Base-by-base conservation (phyloP, 2,113 vertebrate genomes). In the Mionectes macconnelli region DNA sequence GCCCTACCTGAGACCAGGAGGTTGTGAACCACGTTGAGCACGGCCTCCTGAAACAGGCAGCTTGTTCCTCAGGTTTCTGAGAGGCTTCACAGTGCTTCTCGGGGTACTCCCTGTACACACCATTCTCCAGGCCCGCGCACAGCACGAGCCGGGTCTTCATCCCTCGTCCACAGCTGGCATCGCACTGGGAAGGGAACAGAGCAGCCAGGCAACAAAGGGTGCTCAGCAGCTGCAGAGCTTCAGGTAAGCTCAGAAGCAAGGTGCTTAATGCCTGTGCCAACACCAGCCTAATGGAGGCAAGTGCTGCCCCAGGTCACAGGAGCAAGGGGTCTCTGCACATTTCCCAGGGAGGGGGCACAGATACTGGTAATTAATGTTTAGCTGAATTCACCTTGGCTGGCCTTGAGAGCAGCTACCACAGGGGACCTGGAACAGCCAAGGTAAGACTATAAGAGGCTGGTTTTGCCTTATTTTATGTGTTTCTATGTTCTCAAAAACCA, bases 1-100 rank as follows among this genome's bases (percentile, higher is more conserved):
- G 49, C 76, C 87, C 63, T 98, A 99, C 99, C 98, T 99, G 98
- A 42, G 99, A 99, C 99, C 99, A 99, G 82, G 99, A 98, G 10
- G 98, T 98, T 55, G 96, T 98, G 97, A 99, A 98, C 98, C 98
- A 98, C 0, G 98, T 98, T 31, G 98, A 98, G 44, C 98, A 98
- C 1, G 98, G 98, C 77, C 98, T 98, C 96, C 98, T 98, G 89
- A 98, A 98, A 70, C 98, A 98, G 45, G 98, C 89, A 8, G 96
- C 97, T 63, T 94, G 97, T 19, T 93, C 96, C 87, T 98, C 98
- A 1, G 98, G 98, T 89, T 96, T 98, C 19, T 79, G 94, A 28
- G 70, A 63, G 21, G 57, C 89, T 16, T 97, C 89, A 39, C 98
- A 99, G 79, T 5, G 96, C 64, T 90, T 83, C 63, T 98, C 97